These are phyloP conservation scores for Tribolium freemani DNA, from an alignment of 2,888 invertebrate species.

Conservation along the genomic window DNA sequence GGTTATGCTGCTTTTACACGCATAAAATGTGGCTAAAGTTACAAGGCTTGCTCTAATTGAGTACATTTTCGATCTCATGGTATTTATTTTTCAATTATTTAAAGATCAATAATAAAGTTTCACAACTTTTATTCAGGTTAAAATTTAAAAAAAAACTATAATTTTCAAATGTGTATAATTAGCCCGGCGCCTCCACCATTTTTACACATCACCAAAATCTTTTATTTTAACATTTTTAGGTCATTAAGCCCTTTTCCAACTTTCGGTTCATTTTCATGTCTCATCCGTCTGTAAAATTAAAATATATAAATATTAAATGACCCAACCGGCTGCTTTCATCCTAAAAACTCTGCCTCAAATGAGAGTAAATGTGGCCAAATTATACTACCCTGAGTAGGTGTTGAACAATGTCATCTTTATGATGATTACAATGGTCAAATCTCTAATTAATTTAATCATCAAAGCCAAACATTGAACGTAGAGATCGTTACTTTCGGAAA, in stretches of 20 bases:
- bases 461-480: not conserved
- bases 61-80: too few species aligned
- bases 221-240: not conserved
- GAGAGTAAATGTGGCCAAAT: not conserved
- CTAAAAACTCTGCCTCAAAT: not conserved
- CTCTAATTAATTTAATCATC: not conserved
- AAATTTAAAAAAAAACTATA: constrained; percentile 17
- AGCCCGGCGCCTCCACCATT: not conserved
- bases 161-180: not conserved
- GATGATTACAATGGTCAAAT: not conserved
- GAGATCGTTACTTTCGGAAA: not conserved
- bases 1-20: too few species aligned
- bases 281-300: not conserved
- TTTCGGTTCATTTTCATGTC: not conserved
- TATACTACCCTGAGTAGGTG: not conserved
- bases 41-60: too few species aligned
- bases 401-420: not conserved
- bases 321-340: not conserved
- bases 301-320: not conserved
- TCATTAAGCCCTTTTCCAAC: not conserved
- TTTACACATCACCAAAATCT: not conserved
- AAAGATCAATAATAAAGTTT: not conserved
- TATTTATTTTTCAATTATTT: too few species aligned
- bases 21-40: too few species aligned
- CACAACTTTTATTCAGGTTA: constrained; percentile 33